A percentile compares a stretch with the other conserved stretches of the same genome.
Conservation (phyloP, 2,888 invertebrate genomes). For the Euspilapteryx auroguttella region DNA sequence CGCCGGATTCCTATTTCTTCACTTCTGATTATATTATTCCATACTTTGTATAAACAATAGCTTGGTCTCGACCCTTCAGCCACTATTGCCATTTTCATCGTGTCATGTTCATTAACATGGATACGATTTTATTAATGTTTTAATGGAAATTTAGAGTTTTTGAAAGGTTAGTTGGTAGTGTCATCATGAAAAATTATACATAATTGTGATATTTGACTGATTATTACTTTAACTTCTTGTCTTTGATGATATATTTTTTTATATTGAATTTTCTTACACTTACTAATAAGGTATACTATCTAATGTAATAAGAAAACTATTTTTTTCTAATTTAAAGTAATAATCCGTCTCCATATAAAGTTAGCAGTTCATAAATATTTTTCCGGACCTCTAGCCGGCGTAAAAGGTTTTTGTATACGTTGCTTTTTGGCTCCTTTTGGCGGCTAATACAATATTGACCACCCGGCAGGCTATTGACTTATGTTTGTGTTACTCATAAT, state of each 20-base stretch:
- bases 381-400: conserved; percentile 47
- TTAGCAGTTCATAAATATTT: conserved; percentile 52
- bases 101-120: conserved; percentile 19
- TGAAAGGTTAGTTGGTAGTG: no score
- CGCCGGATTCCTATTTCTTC: conserved; percentile 57
- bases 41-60: conserved; percentile 58
- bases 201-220: no score
- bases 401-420: conserved; percentile 63
- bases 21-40: conserved; percentile 60
- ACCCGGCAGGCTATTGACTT: conserved; percentile 57
- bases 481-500: conserved; percentile 58
- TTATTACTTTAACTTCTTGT: no score
- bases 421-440: conserved; percentile 61
- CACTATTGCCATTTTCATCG: conserved; percentile 39
- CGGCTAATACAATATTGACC: conserved; percentile 61
- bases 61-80: conserved; percentile 34
- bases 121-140: no score
- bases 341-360: no score
- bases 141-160: no score
- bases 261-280: no score
- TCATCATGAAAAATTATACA: no score
- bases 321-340: no score
- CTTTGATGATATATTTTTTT: no score
- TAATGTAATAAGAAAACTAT: no score
- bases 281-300: no score